Evolutionary conservation across 2,888 invertebrate species (phyloP), one percentile per base, ranked within the genome.

Genomic region (Spicauda simplicius): DNA sequence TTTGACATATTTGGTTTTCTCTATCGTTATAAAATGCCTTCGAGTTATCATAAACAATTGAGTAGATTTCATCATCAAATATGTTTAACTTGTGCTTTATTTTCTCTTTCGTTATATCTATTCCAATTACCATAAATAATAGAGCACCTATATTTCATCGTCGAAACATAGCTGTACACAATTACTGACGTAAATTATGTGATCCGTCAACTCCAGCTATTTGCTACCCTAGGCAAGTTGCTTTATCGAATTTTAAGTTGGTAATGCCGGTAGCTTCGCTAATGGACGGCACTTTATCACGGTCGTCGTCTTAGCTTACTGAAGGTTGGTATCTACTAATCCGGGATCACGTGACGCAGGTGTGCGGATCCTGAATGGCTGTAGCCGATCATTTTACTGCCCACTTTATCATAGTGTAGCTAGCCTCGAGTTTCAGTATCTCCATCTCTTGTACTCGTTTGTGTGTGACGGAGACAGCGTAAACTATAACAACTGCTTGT

Each of bases 221-320:
- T 33, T 30, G 37, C 12, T 18, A 16, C 14, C 62, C 20, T 25
- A n/a, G 56, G 37, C 61, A 61, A 67, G 67, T 67, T 61, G 67
- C 61, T 62, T 67, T 57, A 67, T 67, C 67, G 67, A 67, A 62
- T 67, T 67, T 61, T 67, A 62, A 60, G 55, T 66, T 60, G 37
- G 61, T 62, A 66, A 66, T 61, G 50, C 66, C 30, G 59, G 66
- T 60, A 61, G 56, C 60, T 60, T 37, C 80, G 80, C 79, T 85
- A 89, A 89, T 86, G 83, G 81, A 71, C 74, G 76, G 76, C 78
- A 80, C 81, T 88, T 84, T 85, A 86, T 86, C 84, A 84, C 81
- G 79, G 85, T 84, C 83, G 83, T 78, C 80, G 76, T 82, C 80
- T 86, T 80, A 80, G 80, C 81, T 74, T 74, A 75, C 83, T 77